Conservation (phyloP, 2,113 vertebrate genomes). For the Sinocyclocheilus maitianheensis region DNA sequence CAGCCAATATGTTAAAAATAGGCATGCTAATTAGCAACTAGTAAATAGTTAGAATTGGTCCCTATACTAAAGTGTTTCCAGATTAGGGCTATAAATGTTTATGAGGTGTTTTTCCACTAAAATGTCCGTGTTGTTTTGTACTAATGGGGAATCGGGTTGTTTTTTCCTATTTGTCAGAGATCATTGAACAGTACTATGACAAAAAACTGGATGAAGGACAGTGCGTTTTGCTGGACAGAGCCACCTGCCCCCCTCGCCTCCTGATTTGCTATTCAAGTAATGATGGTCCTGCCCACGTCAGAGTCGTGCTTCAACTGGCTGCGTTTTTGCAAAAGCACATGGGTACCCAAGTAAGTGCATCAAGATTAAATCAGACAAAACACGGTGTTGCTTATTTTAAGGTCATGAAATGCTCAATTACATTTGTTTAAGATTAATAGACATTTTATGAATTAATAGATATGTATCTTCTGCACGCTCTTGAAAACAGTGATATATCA, state of each 20-base stretch:
- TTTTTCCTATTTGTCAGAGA: slow-evolving; percentile 55
- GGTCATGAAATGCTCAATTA: not conserved
- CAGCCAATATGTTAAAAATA: too few relatives aligned
- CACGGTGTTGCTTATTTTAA: too few relatives aligned
- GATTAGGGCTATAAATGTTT: not conserved
- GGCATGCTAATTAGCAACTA: too few relatives aligned
- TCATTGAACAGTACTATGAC: slow-evolving; percentile 57
- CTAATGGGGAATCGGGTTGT: not conserved
- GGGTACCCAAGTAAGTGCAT: slow-evolving; percentile 70
- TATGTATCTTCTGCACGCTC: not conserved
- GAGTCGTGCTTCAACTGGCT: slow-evolving; percentile 72
- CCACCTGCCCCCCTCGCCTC: slow-evolving; percentile 67
- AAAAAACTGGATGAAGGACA: slow-evolving; percentile 39
- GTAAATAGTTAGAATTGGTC: too few relatives aligned
- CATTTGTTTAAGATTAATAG: not conserved
- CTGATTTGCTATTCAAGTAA: slow-evolving; percentile 76
- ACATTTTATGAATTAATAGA: not conserved
- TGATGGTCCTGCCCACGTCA: slow-evolving; percentile 73
- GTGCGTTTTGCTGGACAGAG: slow-evolving; percentile 39
- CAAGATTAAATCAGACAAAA: not conserved
- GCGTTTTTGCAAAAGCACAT: slow-evolving; percentile 78
- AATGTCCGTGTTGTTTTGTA: not conserved
- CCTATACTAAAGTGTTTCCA: too few relatives aligned
- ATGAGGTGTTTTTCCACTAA: not conserved
- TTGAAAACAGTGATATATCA: not conserved